These are phyloP conservation scores for Pseudochirops corinnae DNA, from an alignment of 2,797 vertebrate species.

Conservation along the genomic window DNA sequence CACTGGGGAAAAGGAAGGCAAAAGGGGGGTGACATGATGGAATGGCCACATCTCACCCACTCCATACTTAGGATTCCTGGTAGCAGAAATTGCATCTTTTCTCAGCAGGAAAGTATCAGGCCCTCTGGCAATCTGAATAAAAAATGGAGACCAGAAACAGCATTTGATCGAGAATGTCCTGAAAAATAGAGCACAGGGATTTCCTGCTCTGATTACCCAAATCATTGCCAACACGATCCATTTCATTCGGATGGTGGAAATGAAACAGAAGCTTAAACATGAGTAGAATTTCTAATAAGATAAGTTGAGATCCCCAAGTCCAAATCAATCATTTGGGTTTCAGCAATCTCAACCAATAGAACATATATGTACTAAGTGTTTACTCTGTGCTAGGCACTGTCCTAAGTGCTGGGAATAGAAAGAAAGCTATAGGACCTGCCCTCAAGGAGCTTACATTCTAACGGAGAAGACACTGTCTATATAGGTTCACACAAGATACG, in stretches of 20 bases:
- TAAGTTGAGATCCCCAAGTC: background rate
- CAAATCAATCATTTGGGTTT: slow-evolving; percentile 15
- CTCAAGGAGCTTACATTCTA: background rate
- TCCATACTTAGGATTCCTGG: background rate
- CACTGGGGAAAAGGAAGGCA: background rate
- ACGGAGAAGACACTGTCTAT: background rate
- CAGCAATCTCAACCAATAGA: background rate
- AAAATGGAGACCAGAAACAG: background rate
- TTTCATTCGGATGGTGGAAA: background rate
- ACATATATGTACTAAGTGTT: background rate
- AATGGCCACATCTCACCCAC: background rate
- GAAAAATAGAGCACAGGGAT: background rate
- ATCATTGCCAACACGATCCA: background rate
- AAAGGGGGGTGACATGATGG: background rate
- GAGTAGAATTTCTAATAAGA: background rate
- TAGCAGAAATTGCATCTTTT: background rate
- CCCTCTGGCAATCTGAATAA: background rate
- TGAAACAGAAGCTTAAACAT: background rate
- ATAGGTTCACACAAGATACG: background rate
- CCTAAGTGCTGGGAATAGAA: background rate
- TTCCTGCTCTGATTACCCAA: background rate
- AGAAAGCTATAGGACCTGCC: background rate
- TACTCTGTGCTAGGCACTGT: background rate
- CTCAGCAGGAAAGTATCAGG: slow-evolving; percentile 13
- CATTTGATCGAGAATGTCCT: background rate